phyloP scores from a whole-genome alignment of 2,888 invertebrate genomes.

The Unio delphinus region DNA sequence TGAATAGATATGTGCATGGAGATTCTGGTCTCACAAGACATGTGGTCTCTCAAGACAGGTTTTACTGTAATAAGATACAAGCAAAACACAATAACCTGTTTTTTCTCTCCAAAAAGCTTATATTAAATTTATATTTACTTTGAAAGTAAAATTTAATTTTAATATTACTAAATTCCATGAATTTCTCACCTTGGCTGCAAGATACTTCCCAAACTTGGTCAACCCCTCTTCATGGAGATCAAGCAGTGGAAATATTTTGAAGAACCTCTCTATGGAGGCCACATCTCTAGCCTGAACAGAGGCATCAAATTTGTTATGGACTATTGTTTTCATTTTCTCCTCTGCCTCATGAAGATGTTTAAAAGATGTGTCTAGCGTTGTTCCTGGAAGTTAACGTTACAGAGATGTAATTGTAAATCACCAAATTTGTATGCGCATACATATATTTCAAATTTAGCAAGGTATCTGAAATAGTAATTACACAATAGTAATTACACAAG shows the following conservation, averaged over 20 bases:
- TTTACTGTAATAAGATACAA: too few species aligned
- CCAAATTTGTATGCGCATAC: not conserved
- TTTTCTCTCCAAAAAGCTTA: not conserved
- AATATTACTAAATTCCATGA: not conserved
- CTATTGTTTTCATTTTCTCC: slow-evolving; percentile 79
- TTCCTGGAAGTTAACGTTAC: slow-evolving; percentile 70
- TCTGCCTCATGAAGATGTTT: slow-evolving; percentile 84
- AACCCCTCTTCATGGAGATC: slow-evolving; percentile 93
- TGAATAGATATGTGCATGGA: too few species aligned
- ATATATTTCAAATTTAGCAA: too few species aligned
- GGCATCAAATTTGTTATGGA: slow-evolving; percentile 85
- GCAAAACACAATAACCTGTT: too few species aligned
- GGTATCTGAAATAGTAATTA: too few species aligned
- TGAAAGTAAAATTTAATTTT: not conserved
- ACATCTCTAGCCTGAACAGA: slow-evolving; percentile 90
- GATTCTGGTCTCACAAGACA: too few species aligned
- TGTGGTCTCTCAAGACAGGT: too few species aligned
- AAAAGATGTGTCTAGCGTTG: slow-evolving; percentile 82
- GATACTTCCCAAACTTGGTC: slow-evolving; percentile 87
- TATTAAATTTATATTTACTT: not conserved
- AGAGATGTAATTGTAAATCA: too few species aligned
- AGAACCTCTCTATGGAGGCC: slow-evolving; percentile 92
- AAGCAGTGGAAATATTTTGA: slow-evolving; percentile 95
- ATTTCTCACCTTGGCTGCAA: slow-evolving; percentile 80
- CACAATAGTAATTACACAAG: too few species aligned